Percentiles rank a stretch among this genome's conserved stretches.
Conservation (phyloP, 2,113 vertebrate genomes). For the Alaudala cheleensis region DNA sequence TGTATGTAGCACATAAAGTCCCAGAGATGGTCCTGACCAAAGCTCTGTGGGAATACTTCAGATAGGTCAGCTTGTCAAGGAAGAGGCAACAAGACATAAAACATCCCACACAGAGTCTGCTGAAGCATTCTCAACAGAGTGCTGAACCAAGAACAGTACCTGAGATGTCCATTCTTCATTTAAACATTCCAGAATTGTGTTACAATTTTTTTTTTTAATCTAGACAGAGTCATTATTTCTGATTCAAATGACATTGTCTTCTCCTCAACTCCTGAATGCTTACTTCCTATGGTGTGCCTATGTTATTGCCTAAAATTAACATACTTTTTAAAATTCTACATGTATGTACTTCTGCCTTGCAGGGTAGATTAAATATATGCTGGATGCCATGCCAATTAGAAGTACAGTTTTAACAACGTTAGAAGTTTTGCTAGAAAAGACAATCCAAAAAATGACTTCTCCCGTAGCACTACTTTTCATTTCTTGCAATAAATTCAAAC, state of each 20-base stretch:
- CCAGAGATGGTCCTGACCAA: not conserved
- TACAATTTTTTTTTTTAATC: not conserved
- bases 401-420: not conserved
- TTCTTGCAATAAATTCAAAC: not conserved
- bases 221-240: not conserved
- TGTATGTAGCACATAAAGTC: not conserved
- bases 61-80: not conserved
- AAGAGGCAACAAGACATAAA: not conserved
- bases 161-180: not conserved
- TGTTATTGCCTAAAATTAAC: not conserved
- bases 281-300: not conserved
- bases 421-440: not conserved
- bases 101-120: not conserved
- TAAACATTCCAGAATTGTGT: not conserved
- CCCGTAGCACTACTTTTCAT: not conserved
- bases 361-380: not conserved
- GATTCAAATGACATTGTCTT: not conserved
- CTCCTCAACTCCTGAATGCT: not conserved
- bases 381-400: not conserved
- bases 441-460: not conserved
- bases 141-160: not conserved
- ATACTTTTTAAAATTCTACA: not conserved
- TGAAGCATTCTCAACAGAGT: not conserved
- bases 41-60: not conserved
- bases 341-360: not conserved